Evolutionary conservation across 2,888 invertebrate species (phyloP), one percentile per base, ranked within the genome.

Genomic region (Pemphredon lugubris): DNA sequence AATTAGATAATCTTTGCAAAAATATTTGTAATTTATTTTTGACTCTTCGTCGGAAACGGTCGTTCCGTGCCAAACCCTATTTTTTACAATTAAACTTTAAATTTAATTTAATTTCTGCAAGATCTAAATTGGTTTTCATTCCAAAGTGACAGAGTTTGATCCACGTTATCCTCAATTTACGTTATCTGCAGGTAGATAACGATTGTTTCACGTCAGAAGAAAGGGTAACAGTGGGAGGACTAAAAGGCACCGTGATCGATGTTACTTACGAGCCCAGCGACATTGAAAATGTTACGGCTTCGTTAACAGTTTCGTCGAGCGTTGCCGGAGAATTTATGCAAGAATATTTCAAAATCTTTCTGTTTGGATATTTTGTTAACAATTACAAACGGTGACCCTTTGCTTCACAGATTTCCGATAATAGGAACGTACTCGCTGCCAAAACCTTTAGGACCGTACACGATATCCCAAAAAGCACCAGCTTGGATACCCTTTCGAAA

Each of bases 371-470:
- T 30, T 14, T 7, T 13, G 30, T 7, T 11, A 5, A 0, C 13
- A 42, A 42, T 20, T 39, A 26, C 6, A 18, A 16, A 42, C 11
- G 11, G 13, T 1, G 7, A 42, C 9, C 1, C 11, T 40, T 39
- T 57, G 3, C 14, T 9, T 32, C 50, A 7, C 16, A 86, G 87
- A 44, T 87, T 82, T 47, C 84, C 86, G 13, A 59, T 87, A 13
- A 72, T 82, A 4, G 86, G 82, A 1, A 70, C 61, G 4, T 77
- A 69, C 16, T 59, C 59, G 0, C 51, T 73, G 5, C 87, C 87
- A 0, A 82, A 83, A 45, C 85, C 87, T 11, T 79, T 71, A 66
- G 87, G 87, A 3, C 87, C 87, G 0, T 84, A 86, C 11, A 48
- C 61, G 0, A 20, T 83, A 2, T 68, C 59, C 0, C n/a, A 11